Percentiles rank a stretch among this genome's conserved stretches.
These are phyloP conservation scores for Nineta flava DNA, from an alignment of 2,888 invertebrate species.

Conservation along the genomic window DNA sequence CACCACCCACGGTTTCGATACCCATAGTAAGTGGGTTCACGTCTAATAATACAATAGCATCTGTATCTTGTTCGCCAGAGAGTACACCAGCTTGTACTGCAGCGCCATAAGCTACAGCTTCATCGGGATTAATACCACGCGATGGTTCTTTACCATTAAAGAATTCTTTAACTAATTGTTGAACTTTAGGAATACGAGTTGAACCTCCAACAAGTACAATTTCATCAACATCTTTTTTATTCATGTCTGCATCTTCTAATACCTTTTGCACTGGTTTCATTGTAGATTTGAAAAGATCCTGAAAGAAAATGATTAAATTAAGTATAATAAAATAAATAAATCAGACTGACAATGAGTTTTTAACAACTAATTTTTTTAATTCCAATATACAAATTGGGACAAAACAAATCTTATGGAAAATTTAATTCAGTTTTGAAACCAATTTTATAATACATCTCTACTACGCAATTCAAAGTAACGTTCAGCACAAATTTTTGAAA, in stretches of 20 bases:
- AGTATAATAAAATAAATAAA: not conserved
- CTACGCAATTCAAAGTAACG: no score
- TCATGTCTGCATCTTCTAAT: slow-evolving; percentile 97
- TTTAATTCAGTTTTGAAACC: no score
- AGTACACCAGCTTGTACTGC: slow-evolving; percentile 98
- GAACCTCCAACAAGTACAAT: slow-evolving; percentile 98
- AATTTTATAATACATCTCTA: no score
- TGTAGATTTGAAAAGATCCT: slow-evolving; percentile 71
- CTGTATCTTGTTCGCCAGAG: slow-evolving; percentile 92
- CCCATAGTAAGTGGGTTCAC: slow-evolving; percentile 98
- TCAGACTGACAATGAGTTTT: not conserved
- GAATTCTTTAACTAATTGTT: slow-evolving; percentile 82
- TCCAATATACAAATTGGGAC: no score
- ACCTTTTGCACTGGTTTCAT: slow-evolving; percentile 92
- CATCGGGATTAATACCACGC: slow-evolving; percentile 96
- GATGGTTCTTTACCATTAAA: slow-evolving; percentile 97
- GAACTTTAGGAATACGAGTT: slow-evolving; percentile 97
- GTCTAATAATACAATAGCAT: slow-evolving; percentile 90
- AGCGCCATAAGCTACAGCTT: slow-evolving; percentile 97
- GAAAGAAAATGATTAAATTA: not conserved
- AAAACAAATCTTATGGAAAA: no score
- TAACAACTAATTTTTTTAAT: not conserved
- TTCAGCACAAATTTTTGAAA: no score
- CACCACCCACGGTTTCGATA: slow-evolving; percentile 98
- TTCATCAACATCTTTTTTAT: slow-evolving; percentile 95